These are phyloP conservation scores for Acanthaster planci DNA, from an alignment of 35 echinoderm and acorn worm species.

Conservation along the genomic window DNA sequence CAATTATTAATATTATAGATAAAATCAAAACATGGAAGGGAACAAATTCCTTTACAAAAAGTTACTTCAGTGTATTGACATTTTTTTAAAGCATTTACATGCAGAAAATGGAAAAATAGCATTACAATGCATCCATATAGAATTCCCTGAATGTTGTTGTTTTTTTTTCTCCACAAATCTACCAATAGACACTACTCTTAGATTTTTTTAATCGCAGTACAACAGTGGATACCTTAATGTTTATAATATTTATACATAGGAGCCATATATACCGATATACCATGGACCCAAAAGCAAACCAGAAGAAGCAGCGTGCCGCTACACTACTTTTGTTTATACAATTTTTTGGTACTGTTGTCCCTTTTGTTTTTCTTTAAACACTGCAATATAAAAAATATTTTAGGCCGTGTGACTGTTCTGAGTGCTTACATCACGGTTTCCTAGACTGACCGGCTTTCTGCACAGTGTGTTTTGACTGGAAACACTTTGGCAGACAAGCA, in stretches of 20 bases:
- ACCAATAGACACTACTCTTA: conserved; percentile 29
- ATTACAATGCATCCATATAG: conserved; percentile 34
- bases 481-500: too few species aligned
- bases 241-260: conserved; percentile 14
- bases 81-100: conserved; percentile 29
- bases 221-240: conserved; percentile 7
- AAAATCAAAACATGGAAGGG: conserved; percentile 33
- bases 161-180: conserved; percentile 26
- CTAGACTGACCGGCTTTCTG: too few species aligned
- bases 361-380: background rate
- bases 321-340: background rate
- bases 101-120: conserved; percentile 33
- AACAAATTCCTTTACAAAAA: conserved; percentile 26
- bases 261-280: conserved; percentile 17
- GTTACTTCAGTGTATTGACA: conserved; percentile 30
- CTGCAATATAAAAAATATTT: too few species aligned
- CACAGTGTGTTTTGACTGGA: too few species aligned
- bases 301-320: background rate
- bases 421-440: too few species aligned
- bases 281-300: conserved; percentile 12
- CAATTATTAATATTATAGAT: conserved; percentile 29
- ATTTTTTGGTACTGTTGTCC: conserved; percentile 4
- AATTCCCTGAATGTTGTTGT: conserved; percentile 28
- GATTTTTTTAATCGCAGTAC: conserved; percentile 21
- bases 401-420: too few species aligned